Percentiles rank a stretch among this genome's conserved stretches.
Evolutionary conservation across 2,888 invertebrate genomes (phyloP).

Genomic region (Andrena haemorrhoa): DNA sequence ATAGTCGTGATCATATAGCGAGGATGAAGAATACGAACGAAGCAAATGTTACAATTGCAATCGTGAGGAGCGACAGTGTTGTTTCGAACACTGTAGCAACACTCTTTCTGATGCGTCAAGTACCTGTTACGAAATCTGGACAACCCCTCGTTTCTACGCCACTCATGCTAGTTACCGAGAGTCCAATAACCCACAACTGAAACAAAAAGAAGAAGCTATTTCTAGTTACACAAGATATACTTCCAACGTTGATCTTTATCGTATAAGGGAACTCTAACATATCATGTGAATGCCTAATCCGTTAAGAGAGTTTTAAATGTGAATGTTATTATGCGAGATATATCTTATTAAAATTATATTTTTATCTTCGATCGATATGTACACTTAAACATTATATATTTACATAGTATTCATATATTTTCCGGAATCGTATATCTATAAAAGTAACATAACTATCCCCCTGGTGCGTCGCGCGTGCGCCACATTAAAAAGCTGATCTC

Average conservation of each 20-base stretch:
- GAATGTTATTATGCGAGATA: constrained; percentile 75
- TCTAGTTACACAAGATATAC: constrained; percentile 63
- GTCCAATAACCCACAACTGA: constrained; percentile 51
- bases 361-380: constrained; percentile 80
- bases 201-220: constrained; percentile 35
- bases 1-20: background rate
- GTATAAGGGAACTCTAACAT: constrained; percentile 72
- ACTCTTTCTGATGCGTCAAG: constrained; percentile 55
- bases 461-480: constrained; percentile 58
- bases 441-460: constrained; percentile 42
- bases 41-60: constrained; percentile 44
- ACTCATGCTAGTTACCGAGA: constrained; percentile 57
- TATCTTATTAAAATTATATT: constrained; percentile 81
- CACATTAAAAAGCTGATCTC: background rate
- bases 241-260: constrained; percentile 68
- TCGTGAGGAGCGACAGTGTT: constrained; percentile 34
- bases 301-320: constrained; percentile 77
- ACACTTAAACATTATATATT: constrained; percentile 77
- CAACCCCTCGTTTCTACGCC: constrained; percentile 59
- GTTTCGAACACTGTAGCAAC: constrained; percentile 30
- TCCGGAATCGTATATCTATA: constrained; percentile 69
- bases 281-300: constrained; percentile 80
- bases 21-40: constrained; percentile 11
- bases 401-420: constrained; percentile 79
- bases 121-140: constrained; percentile 59